Evolutionary conservation across 2,113 vertebrate genomes (phyloP), one percentile per base, ranked within the genome.

Genomic region (Halcyon senegalensis): DNA sequence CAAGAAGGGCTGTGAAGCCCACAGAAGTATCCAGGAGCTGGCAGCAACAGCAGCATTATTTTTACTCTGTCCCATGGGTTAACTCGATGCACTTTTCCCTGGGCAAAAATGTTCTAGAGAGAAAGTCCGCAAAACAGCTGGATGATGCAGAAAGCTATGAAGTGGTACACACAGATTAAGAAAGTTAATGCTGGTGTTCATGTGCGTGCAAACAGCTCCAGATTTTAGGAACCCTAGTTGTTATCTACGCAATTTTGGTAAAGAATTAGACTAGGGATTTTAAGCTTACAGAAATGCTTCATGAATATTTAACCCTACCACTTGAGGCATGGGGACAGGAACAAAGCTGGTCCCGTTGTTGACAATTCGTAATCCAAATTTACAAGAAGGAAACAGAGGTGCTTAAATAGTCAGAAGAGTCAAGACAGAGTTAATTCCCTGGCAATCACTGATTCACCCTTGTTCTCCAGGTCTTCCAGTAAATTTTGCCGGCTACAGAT

Each of bases 81-180:
- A 74, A 63, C 11, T 43, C 0, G 0, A 20, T 27, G 27, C 5
- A 12, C 18, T 59, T 72, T 31, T 50, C 30, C 35, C 33, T 43
- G 30, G 35, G 11, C 25, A 78, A 75, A 79, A 39, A 55, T 30
- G 35, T 5, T 79, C 27, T 16, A 30, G 28, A 39, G 33, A 37
- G 24, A 43, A 33, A 46, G 14, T n/a, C 9, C 39, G 8, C 10
- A 86, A 37, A 37, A 55, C 0, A 2, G 33, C 5, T 53, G 72
- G 63, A 33, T 64, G 68, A 41, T 66, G 31, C n/a, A 77, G 59
- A 28, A 79, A 83, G 23, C 25, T 15, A 41, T 1, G 0, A 35
- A 48, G 35, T 8, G 16, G 33, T 10, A 30, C 11, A 28, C 23
- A 37, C 56, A 6, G 21, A 50, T 30, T 23, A 31, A 35, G 46